phyloP scores from a whole-genome alignment of 92 coral and sea anemone genomes.

The Heteractis magnifica region DNA sequence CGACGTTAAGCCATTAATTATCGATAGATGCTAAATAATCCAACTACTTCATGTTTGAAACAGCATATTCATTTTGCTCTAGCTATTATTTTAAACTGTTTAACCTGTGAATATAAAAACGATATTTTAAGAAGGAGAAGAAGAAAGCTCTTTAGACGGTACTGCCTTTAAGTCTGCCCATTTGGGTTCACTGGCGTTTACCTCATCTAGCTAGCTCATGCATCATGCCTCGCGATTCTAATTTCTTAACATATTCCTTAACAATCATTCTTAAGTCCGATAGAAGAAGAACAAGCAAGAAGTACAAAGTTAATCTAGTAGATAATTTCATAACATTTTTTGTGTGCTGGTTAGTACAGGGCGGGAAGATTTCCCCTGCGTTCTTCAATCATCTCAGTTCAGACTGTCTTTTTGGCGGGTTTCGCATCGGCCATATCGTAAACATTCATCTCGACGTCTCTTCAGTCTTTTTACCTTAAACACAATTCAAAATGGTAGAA shows the following conservation, averaged over 20 bases:
- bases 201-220: not conserved
- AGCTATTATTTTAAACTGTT: too few species aligned
- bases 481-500: not conserved
- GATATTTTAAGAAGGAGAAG: too few species aligned
- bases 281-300: not conserved
- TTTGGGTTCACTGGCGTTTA: not conserved
- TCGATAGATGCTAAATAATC: too few species aligned
- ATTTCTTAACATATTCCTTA: not conserved
- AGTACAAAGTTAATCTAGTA: not conserved
- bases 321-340: slow-evolving; percentile 8
- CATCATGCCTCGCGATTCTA: not conserved
- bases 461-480: not conserved
- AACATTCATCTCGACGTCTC: not conserved
- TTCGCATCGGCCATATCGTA: not conserved
- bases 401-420: not conserved
- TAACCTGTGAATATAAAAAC: too few species aligned
- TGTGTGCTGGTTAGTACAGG: slow-evolving; percentile 8
- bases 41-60: too few species aligned
- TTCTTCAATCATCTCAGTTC: not conserved
- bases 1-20: too few species aligned
- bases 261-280: not conserved
- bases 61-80: too few species aligned
- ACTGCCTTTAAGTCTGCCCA: not conserved
- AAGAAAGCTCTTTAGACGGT: too few species aligned
- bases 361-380: not conserved